These are phyloP conservation scores for Tetragonula clypearis DNA, from an alignment of 1,140 invertebrate genomes.

Conservation along the genomic window DNA sequence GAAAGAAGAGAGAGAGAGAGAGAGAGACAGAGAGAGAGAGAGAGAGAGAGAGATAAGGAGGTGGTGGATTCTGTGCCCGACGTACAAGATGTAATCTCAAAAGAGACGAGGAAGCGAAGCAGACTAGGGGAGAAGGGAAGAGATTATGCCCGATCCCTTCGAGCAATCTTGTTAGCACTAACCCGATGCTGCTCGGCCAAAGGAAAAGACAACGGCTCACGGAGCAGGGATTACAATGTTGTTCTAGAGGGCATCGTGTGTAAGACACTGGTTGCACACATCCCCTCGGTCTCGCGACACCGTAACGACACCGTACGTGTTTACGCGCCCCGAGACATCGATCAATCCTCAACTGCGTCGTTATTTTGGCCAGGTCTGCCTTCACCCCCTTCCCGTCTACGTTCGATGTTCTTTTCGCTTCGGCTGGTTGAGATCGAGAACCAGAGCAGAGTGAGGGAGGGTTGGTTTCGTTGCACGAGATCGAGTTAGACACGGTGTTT, in stretches of 20 bases:
- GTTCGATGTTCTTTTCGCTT: neutral
- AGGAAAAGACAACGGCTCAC: slow-evolving; percentile 59
- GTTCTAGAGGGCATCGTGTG: slow-evolving; percentile 41
- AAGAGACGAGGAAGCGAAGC: slow-evolving; percentile 55
- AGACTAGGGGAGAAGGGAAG: slow-evolving; percentile 43
- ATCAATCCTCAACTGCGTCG: slow-evolving; percentile 13
- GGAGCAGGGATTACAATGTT: slow-evolving; percentile 42
- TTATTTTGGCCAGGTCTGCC: neutral
- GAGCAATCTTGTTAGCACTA: slow-evolving; percentile 73
- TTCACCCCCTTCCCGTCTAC: too few species aligned
- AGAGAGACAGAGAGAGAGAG: too few species aligned
- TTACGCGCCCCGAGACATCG: neutral
- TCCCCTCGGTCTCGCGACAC: slow-evolving; percentile 30
- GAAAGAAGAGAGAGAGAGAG: too few species aligned
- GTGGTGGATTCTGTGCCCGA: slow-evolving; percentile 52
- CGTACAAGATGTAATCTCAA: slow-evolving; percentile 66
- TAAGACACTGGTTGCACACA: neutral
- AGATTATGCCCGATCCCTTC: slow-evolving; percentile 69
- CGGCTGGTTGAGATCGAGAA: too few species aligned
- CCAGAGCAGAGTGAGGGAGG: neutral
- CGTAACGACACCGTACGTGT: slow-evolving; percentile 9
- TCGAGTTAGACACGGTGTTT: slow-evolving; percentile 1
- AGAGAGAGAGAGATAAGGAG: neutral
- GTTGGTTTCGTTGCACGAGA: neutral
- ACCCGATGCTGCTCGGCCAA: slow-evolving; percentile 49